phyloP scores from a whole-genome alignment of 2,888 invertebrate species.

The Dugesia japonica region DNA sequence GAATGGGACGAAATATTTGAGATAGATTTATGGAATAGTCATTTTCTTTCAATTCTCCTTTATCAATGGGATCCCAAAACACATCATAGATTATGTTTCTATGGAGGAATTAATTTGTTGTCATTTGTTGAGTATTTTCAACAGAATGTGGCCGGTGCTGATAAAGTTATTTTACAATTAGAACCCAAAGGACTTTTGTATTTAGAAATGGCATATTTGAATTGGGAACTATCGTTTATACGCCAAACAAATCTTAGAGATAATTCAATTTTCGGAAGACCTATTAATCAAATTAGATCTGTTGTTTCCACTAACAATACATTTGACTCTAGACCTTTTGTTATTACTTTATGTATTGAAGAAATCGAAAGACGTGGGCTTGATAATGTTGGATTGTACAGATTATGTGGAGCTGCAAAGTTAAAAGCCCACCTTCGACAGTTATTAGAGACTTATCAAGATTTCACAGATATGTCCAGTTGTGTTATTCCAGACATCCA shows the following conservation, averaged over 20 bases:
- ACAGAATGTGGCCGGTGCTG: constrained; percentile 33
- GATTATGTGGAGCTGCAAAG: constrained; percentile 85
- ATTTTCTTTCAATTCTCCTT: constrained; percentile 80
- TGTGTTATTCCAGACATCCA: constrained; percentile 97
- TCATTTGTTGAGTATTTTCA: constrained; percentile 32
- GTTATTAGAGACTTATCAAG: constrained; percentile 61
- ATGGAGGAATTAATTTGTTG: constrained; percentile 41
- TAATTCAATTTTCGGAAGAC: constrained; percentile 29
- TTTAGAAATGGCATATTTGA: constrained; percentile 39
- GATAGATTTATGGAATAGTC: constrained; percentile 78
- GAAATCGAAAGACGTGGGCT: constrained; percentile 81
- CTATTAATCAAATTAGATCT: constrained; percentile 24
- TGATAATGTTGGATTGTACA: constrained; percentile 78
- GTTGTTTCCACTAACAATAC: constrained; percentile 49
- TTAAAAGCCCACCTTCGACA: constrained; percentile 81
- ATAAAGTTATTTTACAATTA: constrained; percentile 67
- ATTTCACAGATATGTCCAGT: constrained; percentile 67
- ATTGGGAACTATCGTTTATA: background rate
- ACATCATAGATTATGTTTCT: constrained; percentile 79
- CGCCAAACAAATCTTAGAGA: background rate
- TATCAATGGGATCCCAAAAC: constrained; percentile 99
- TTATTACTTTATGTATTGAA: constrained; percentile 78
- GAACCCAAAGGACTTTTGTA: constrained; percentile 64
- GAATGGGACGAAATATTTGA: constrained; percentile 99
- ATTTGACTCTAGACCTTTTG: constrained; percentile 58